These are phyloP conservation scores for Sardinella longiceps DNA, from an alignment of 2,797 vertebrate genomes.

Conservation along the genomic window DNA sequence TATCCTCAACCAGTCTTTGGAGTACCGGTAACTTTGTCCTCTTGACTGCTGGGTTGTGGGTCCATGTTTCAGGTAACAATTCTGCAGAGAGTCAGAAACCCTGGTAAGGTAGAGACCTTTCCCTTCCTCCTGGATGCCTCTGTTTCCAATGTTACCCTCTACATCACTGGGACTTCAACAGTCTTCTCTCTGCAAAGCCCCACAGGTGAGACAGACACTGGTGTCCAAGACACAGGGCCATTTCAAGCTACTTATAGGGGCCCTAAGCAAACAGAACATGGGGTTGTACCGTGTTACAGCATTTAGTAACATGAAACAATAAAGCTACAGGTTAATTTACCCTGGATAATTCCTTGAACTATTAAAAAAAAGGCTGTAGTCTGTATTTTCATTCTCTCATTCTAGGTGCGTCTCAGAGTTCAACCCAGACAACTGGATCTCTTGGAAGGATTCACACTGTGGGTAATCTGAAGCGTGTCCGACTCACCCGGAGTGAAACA, in stretches of 20 bases:
- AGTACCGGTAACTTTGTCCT: neutral
- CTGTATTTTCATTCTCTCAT: neutral
- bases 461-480: conserved; percentile 70
- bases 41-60: too few relatives aligned
- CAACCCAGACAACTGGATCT: conserved; percentile 54
- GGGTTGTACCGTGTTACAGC: too few relatives aligned
- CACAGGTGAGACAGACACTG: conserved; percentile 60
- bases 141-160: conserved; percentile 70
- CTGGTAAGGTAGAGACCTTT: conserved; percentile 63
- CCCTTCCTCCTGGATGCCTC: conserved; percentile 69
- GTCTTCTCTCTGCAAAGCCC: conserved; percentile 68
- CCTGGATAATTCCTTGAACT: neutral
- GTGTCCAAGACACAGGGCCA: too few relatives aligned
- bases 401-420: conserved; percentile 63
- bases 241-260: too few relatives aligned
- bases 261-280: too few relatives aligned
- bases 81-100: conserved; percentile 62
- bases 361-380: too few relatives aligned
- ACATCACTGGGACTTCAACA: conserved; percentile 67
- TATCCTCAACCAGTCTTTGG: too few relatives aligned
- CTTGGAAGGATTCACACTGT: conserved; percentile 66
- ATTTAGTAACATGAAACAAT: too few relatives aligned
- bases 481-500: conserved; percentile 46
- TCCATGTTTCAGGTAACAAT: conserved; percentile 74
- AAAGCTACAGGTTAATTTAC: too few relatives aligned